A percentile compares a stretch with the other conserved stretches of the same genome.
These are phyloP conservation scores for Oscheius sp. DNA, from an alignment of 1,140 invertebrate species.

Conservation along the genomic window DNA sequence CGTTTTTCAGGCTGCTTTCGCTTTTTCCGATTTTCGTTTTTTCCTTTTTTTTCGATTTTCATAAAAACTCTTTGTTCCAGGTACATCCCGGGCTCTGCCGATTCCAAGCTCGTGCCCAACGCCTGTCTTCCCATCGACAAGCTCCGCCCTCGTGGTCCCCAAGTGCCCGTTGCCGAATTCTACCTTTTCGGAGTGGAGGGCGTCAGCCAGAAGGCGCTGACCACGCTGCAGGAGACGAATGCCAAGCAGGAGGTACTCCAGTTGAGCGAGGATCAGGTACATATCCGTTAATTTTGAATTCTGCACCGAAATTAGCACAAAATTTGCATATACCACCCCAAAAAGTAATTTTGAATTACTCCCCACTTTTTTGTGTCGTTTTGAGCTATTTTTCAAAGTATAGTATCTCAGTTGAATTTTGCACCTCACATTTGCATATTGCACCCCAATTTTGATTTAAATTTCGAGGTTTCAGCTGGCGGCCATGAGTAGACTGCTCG, in stretches of 20 bases:
- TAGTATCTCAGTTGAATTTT: too few relatives aligned
- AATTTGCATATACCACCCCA: too few relatives aligned
- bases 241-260: constrained; percentile 27
- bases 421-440: too few relatives aligned
- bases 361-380: neutral
- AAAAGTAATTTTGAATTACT: too few relatives aligned
- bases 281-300: neutral
- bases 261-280: constrained; percentile 13
- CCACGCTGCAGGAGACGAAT: constrained; percentile 48
- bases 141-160: constrained; percentile 40
- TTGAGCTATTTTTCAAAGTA: neutral
- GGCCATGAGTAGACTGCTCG: constrained; percentile 40
- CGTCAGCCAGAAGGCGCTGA: constrained; percentile 45
- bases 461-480: constrained; percentile 6
- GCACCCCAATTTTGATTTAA: neutral
- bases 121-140: constrained; percentile 42
- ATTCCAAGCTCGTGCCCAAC: constrained; percentile 1
- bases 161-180: constrained; percentile 44
- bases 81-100: constrained; percentile 17
- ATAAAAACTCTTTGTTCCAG: constrained; percentile 13
- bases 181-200: constrained; percentile 45
- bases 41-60: neutral
- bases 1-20: too few relatives aligned
- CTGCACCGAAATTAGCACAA: neutral
- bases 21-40: neutral